Evolutionary conservation across 92 coral and sea anemone species (phyloP), one percentile per base, ranked within the genome.

Genomic region (Porites cylindrica): DNA sequence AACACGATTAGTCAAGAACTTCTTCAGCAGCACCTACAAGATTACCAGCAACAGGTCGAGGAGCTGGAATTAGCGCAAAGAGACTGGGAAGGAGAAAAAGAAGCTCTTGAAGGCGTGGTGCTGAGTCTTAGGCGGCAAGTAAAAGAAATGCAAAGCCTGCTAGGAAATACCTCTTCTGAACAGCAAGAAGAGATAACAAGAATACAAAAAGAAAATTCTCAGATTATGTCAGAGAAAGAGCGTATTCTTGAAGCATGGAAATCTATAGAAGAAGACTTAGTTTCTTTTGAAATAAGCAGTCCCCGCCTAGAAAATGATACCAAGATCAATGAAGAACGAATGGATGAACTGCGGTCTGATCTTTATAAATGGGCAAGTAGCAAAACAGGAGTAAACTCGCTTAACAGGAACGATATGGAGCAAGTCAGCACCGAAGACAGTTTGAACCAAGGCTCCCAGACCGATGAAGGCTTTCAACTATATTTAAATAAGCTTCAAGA

Each of bases 71-170:
- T 90, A 79, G 91, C 91, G 14, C 94, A 86, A 69, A 75, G 90
- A 23, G 98, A 95, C 82, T 90, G 90, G 85, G 99, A 96, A 77
- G 95, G 90, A 21, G 99, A 96, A 72, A 96, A 96, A 69, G 94
- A 92, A 21, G 95, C 96, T 23, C 84, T 96, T 43, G 96, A 96
- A 75, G 89, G 86, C 59, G 91, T 95, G 60, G 98, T 96, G 43
- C 90, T 96, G 70, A 94, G 90, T 75, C 86, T 94, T 19, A 89
- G 94, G 72, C 82, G 85, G 32, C 96, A 86, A 75, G 70, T 96
- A 43, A 96, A 95, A 82, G 94, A 91, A 19, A 62, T 86, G 51
- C 88, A 81, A 58, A 59, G 62, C 6, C 54, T 72, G 9, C 71
- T n/a, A 63, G 76, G 50, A 32, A 60, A 52, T 47, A 47, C 13